Conservation (phyloP, 2,888 invertebrate species). For the Xylota sylvarum region DNA sequence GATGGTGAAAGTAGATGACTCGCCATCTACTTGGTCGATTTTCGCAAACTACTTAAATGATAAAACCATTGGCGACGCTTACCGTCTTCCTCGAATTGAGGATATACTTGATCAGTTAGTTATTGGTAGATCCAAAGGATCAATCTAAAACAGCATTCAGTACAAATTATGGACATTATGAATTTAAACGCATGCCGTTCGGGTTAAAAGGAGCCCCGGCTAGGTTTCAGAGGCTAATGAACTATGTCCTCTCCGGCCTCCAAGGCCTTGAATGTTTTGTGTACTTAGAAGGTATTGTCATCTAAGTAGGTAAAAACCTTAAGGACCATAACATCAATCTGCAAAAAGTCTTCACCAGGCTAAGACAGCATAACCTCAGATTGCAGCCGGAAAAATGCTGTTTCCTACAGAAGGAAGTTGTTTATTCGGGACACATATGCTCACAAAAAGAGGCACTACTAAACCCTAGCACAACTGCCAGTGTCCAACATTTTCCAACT, state of each 20-base stretch:
- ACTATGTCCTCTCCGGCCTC: no score
- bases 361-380: background rate
- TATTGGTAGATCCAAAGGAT: background rate
- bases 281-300: background rate
- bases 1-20: no score
- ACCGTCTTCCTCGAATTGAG: no score
- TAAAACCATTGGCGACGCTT: no score
- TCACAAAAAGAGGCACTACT: no score
- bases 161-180: background rate
- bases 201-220: background rate
- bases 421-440: no score
- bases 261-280: background rate
- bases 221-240: background rate
- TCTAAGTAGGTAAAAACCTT: background rate
- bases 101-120: no score
- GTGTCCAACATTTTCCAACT: no score
- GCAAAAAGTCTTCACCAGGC: background rate
- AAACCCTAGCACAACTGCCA: background rate
- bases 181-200: background rate
- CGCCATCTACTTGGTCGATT: no score
- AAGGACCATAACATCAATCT: background rate
- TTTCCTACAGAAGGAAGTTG: constrained; percentile 62
- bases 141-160: no score
- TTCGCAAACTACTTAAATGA: no score
- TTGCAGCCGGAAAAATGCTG: constrained; percentile 78